Percentiles rank a stretch among this genome's conserved stretches.
phyloP scores from a whole-genome alignment of 2,797 vertebrate species.

The Toxotes lorentzi region DNA sequence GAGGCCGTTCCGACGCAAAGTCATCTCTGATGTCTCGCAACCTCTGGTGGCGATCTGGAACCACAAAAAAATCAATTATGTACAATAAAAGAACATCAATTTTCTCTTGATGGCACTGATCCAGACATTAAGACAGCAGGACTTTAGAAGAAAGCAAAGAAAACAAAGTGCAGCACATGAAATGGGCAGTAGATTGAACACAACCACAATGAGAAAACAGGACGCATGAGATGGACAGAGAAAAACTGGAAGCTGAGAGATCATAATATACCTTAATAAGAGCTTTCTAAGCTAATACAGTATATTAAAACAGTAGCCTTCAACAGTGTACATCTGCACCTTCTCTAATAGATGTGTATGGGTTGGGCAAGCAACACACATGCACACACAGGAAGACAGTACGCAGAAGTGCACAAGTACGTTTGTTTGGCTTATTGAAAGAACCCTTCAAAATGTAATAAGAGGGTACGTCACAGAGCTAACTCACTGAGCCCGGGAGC shows the following conservation, averaged over 20 bases:
- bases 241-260: not conserved
- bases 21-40: conserved; percentile 96
- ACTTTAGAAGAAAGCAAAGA: not conserved
- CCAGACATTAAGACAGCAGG: not conserved
- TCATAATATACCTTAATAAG: conserved; percentile 22
- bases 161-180: not conserved
- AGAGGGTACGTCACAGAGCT: conserved; percentile 29
- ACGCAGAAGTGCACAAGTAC: conserved; percentile 10
- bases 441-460: conserved; percentile 54
- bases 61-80: conserved; percentile 4
- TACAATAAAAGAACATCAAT: not conserved
- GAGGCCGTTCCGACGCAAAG: conserved; percentile 92
- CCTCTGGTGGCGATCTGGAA: conserved; percentile 93
- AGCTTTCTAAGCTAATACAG: conserved; percentile 5
- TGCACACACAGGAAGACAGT: conserved; percentile 1
- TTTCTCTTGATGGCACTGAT: not conserved
- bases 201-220: not conserved
- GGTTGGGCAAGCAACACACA: conserved; percentile 5
- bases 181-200: not conserved
- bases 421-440: conserved; percentile 63
- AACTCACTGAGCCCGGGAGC: conserved; percentile 23
- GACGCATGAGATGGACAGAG: not conserved
- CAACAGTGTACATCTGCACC: conserved; percentile 2
- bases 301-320: conserved; percentile 15
- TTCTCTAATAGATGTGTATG: not conserved